Evolutionary conservation across 1,140 invertebrate genomes (phyloP).

Genomic region (Bombus balteatus): DNA sequence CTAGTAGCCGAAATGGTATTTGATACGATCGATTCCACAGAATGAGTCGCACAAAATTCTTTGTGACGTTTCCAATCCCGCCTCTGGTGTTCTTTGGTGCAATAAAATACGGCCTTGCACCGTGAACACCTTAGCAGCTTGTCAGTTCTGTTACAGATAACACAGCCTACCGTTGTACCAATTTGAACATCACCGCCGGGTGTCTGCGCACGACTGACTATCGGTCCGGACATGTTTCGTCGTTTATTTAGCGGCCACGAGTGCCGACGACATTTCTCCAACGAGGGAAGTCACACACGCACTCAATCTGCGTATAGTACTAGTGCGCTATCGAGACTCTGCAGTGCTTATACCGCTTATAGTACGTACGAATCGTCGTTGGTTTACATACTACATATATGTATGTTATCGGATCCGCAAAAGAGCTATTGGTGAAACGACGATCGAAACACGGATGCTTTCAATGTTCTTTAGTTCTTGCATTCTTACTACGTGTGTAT

Average conservation of each 20-base stretch:
- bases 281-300: slow-evolving; percentile 67
- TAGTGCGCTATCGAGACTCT: slow-evolving; percentile 35
- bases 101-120: slow-evolving; percentile 89
- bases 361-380: slow-evolving; percentile 4
- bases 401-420: slow-evolving; percentile 30
- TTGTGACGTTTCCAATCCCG: slow-evolving; percentile 90
- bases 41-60: slow-evolving; percentile 66
- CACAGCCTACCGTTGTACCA: slow-evolving; percentile 79
- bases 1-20: slow-evolving; percentile 4
- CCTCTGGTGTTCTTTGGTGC: slow-evolving; percentile 90
- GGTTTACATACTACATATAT: slow-evolving; percentile 32
- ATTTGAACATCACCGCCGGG: slow-evolving; percentile 51
- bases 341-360: slow-evolving; percentile 31
- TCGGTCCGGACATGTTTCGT: slow-evolving; percentile 67
- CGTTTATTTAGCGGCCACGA: slow-evolving; percentile 58
- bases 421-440: slow-evolving; percentile 27
- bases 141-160: slow-evolving; percentile 86
- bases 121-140: slow-evolving; percentile 88
- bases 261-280: slow-evolving; percentile 69
- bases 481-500: neutral
- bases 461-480: neutral
- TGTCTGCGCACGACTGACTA: slow-evolving; percentile 69
- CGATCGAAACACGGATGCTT: slow-evolving; percentile 29
- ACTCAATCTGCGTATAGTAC: slow-evolving; percentile 40
- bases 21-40: slow-evolving; percentile 11